Evolutionary conservation across 92 coral and sea anemone species (phyloP).

Genomic region (Desmophyllum pertusum): DNA sequence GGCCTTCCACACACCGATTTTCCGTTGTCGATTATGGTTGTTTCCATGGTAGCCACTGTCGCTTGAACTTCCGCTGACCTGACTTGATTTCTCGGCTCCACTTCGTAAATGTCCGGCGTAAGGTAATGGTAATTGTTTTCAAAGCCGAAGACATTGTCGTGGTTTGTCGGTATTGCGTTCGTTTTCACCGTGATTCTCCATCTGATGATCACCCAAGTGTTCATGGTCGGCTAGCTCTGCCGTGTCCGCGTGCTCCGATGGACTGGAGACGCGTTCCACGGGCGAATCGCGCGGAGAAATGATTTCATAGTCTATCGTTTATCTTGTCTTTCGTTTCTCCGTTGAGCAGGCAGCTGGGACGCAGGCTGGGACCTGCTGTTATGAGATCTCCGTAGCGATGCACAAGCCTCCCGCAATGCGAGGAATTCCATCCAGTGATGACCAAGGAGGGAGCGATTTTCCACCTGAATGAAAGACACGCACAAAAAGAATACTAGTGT

Average conservation of each 20-base stretch:
- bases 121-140: slow-evolving; percentile 77
- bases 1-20: slow-evolving; percentile 81
- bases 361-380: slow-evolving; percentile 58
- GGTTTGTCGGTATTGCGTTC: slow-evolving; percentile 35
- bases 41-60: slow-evolving; percentile 95
- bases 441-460: slow-evolving; percentile 85
- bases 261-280: slow-evolving; percentile 53
- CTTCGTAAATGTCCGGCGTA: slow-evolving; percentile 57
- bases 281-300: slow-evolving; percentile 70
- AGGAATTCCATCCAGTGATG: slow-evolving; percentile 93
- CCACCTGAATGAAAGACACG: slow-evolving; percentile 11
- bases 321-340: slow-evolving; percentile 48
- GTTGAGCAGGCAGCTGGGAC: slow-evolving; percentile 52
- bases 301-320: slow-evolving; percentile 53
- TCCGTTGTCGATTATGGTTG: slow-evolving; percentile 70
- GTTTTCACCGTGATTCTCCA: not conserved
- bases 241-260: slow-evolving; percentile 46
- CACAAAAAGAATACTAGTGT: not conserved
- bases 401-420: slow-evolving; percentile 88
- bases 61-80: slow-evolving; percentile 90
- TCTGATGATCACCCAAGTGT: slow-evolving; percentile 9
- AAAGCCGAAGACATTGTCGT: slow-evolving; percentile 71
- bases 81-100: slow-evolving; percentile 78
- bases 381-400: slow-evolving; percentile 49
- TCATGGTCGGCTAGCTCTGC: slow-evolving; percentile 30